These are phyloP conservation scores for Caenorhabditis imperialis DNA, from an alignment of 2,888 invertebrate species.

Conservation along the genomic window DNA sequence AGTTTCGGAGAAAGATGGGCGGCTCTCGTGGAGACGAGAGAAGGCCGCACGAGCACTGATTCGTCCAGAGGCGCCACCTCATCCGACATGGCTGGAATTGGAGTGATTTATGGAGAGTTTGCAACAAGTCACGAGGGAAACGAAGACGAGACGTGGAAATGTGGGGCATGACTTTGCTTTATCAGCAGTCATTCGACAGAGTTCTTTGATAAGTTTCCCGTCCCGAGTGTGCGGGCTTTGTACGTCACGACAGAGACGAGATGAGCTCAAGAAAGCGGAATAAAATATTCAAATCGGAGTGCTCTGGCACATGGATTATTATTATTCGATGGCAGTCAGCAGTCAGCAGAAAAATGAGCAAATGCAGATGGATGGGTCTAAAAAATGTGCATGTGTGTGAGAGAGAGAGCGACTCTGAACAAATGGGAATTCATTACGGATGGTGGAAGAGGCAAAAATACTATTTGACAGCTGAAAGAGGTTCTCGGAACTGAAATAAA, in stretches of 20 bases:
- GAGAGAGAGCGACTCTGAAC: no score
- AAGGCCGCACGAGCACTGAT: conserved; percentile 17
- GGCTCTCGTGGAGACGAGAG: conserved; percentile 51
- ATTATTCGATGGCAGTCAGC: conserved; percentile 10
- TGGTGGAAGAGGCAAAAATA: no score
- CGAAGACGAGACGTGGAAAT: conserved; percentile 19
- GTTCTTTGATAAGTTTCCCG: conserved; percentile 7
- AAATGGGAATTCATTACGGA: no score
- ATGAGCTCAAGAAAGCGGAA: conserved; percentile 22
- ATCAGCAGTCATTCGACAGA: not conserved
- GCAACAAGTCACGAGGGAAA: conserved; percentile 14
- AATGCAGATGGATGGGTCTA: no score
- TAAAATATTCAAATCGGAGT: conserved; percentile 33
- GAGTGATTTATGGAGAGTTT: not conserved
- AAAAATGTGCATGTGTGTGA: no score
- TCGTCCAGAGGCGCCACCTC: conserved; percentile 21
- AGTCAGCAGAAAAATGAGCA: no score
- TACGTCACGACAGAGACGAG: conserved; percentile 1
- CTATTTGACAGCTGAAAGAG: no score
- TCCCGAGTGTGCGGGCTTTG: not conserved
- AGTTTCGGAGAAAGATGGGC: conserved; percentile 50
- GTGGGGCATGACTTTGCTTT: not conserved
- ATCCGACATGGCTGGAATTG: conserved; percentile 6
- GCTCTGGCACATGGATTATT: conserved; percentile 7
- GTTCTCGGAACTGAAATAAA: no score